Evolutionary conservation across 2,797 vertebrate species (phyloP).

Genomic region (Ceryle rudis): DNA sequence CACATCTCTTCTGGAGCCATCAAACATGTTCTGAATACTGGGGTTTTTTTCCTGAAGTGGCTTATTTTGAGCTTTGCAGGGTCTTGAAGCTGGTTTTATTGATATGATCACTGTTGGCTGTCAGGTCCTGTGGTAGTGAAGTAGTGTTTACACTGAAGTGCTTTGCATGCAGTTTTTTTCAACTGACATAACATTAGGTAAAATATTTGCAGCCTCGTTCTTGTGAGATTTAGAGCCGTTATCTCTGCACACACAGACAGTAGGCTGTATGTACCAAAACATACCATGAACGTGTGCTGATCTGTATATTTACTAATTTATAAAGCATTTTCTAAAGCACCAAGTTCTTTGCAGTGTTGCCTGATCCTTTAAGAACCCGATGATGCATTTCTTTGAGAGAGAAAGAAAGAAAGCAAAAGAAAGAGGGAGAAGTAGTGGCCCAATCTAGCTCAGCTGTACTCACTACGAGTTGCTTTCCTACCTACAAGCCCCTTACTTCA

Average conservation of each 20-base stretch:
- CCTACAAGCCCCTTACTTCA: constrained; percentile 95
- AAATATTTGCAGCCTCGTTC: constrained; percentile 53
- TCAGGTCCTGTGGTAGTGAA: neutral
- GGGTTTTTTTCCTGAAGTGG: neutral
- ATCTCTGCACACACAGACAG: neutral
- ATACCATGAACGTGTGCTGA: constrained; percentile 69
- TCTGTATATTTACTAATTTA: constrained; percentile 79
- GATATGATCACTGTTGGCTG: neutral
- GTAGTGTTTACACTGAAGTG: neutral
- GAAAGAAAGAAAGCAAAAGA: no score
- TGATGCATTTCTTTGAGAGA: constrained; percentile 82
- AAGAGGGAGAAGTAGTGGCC: constrained; percentile 84
- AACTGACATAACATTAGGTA: neutral
- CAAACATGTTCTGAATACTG: neutral
- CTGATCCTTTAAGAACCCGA: constrained; percentile 85
- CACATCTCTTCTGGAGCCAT: rapidly evolving
- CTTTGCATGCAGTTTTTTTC: neutral
- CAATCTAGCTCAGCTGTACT: constrained; percentile 94
- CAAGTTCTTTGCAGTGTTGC: constrained; percentile 81
- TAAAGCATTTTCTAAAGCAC: constrained; percentile 79
- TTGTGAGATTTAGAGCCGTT: constrained; percentile 37
- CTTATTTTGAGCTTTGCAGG: neutral
- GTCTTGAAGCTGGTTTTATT: neutral
- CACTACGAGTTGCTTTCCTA: constrained; percentile 90
- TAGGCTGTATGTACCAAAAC: neutral